Conservation (phyloP, 2,888 invertebrate genomes). For the Lucinisca nassula region DNA sequence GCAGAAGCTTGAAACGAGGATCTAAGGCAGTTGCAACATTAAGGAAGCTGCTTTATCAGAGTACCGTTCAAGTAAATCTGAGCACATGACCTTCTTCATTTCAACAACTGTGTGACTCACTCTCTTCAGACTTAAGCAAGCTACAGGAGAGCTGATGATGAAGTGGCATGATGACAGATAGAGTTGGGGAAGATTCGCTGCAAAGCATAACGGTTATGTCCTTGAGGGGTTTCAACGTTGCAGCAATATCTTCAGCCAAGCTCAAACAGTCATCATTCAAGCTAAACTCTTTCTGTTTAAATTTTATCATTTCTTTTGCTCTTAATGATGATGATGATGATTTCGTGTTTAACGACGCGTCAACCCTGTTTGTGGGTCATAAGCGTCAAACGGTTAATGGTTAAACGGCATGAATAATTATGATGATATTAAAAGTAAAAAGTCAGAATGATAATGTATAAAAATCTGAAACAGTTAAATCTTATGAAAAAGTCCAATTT, state of each 20-base stretch:
- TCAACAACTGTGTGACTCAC: not conserved
- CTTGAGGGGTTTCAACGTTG: constrained; percentile 24
- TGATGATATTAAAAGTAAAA: too few relatives aligned
- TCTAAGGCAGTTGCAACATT: not conserved
- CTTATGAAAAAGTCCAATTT: too few relatives aligned
- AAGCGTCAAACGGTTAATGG: too few relatives aligned
- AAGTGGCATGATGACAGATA: constrained; percentile 38
- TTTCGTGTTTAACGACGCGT: too few relatives aligned
- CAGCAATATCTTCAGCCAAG: constrained; percentile 17
- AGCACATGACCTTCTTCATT: not conserved
- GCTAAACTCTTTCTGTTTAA: not conserved
- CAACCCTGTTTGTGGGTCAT: too few relatives aligned
- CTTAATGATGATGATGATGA: constrained; percentile 24
- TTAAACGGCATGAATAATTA: too few relatives aligned
- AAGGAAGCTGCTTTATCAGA: not conserved
- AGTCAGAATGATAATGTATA: too few relatives aligned
- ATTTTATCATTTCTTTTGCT: constrained; percentile 7
- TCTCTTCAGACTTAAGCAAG: not conserved
- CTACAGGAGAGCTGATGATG: not conserved
- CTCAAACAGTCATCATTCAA: constrained; percentile 14
- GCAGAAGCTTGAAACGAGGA: not conserved
- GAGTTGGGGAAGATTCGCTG: constrained; percentile 18
- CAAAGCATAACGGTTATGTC: constrained; percentile 30
- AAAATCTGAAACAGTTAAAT: too few relatives aligned
- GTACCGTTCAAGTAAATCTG: not conserved